phyloP scores from a whole-genome alignment of 2,888 invertebrate species.

The Drosophila longiperda region DNA sequence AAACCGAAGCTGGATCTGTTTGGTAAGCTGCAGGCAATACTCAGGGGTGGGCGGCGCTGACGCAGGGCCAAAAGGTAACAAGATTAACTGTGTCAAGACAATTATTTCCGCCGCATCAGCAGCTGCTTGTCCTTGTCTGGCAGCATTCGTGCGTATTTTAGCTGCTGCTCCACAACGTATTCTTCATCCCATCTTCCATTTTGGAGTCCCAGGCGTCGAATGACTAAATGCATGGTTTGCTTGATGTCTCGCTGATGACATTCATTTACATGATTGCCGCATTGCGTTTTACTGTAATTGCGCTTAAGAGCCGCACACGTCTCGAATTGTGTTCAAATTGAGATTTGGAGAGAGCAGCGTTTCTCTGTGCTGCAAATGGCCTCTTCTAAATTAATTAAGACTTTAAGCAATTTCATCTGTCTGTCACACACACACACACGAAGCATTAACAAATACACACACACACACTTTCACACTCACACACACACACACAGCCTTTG shows the following conservation, averaged over 20 bases:
- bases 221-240: conserved; percentile 30
- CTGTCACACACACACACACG: conserved; percentile 28
- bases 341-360: conserved; percentile 38
- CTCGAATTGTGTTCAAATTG: conserved; percentile 62
- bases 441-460: conserved; percentile 14
- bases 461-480: no score
- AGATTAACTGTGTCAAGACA: conserved; percentile 83
- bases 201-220: conserved; percentile 24
- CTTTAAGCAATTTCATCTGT: conserved; percentile 53
- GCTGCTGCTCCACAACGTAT: conserved; percentile 17
- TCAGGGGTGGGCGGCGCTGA: neutral
- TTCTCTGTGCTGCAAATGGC: conserved; percentile 17
- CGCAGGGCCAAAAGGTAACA: conserved; percentile 72
- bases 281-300: conserved; percentile 79
- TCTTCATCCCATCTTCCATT: conserved; percentile 10
- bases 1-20: conserved; percentile 43
- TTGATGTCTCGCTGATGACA: conserved; percentile 62
- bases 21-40: conserved; percentile 15
- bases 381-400: conserved; percentile 68
- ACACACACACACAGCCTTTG: conserved; percentile 30
- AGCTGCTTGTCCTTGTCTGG: conserved; percentile 56
- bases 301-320: conserved; percentile 27
- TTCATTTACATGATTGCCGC: conserved; percentile 82
- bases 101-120: conserved; percentile 81
- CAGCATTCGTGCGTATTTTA: conserved; percentile 67